Evolutionary conservation across 2,113 vertebrate species (phyloP).

Genomic region (Balaeniceps rex): DNA sequence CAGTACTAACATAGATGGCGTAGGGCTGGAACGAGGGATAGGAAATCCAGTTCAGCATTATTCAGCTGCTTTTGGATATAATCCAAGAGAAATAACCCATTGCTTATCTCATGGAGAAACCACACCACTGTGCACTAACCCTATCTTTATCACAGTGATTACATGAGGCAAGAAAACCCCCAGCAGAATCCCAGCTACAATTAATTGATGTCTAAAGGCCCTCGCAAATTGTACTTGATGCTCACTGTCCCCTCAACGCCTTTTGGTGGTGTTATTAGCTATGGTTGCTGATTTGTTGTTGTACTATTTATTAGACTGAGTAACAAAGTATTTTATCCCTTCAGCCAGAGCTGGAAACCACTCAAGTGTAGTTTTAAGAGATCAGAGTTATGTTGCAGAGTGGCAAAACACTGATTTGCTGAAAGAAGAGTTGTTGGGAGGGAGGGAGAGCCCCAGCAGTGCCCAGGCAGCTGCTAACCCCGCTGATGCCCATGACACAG

Average conservation of each 20-base stretch:
- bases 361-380: neutral
- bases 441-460: neutral
- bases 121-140: neutral
- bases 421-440: neutral
- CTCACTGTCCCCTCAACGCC: neutral
- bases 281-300: neutral
- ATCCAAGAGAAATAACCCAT: neutral
- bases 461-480: neutral
- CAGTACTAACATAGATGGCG: neutral
- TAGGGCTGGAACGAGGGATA: neutral
- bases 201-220: neutral
- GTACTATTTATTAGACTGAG: too few relatives aligned
- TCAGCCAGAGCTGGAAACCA: neutral
- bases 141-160: neutral
- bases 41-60: neutral
- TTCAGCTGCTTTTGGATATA: neutral
- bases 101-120: neutral
- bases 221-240: neutral
- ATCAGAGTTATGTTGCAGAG: neutral
- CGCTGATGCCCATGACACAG: rapidly evolving
- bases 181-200: neutral
- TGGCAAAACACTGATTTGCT: neutral
- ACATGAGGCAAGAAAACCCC: neutral
- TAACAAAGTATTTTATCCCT: neutral
- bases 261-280: neutral